Conservation (phyloP, 2,888 invertebrate genomes). For the Coleophora flavipennella region DNA sequence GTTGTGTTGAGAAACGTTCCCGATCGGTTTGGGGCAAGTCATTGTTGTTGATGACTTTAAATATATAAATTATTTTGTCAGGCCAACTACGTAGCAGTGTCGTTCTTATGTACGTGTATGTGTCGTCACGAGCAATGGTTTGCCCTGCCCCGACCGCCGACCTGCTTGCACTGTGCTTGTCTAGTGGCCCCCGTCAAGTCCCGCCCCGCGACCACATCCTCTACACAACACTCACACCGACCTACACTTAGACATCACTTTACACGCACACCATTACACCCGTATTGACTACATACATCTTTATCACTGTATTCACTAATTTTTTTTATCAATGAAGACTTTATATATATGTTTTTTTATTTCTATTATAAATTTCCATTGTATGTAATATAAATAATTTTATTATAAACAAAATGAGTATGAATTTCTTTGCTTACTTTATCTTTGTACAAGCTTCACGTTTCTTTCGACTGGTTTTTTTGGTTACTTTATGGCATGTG, state of each 20-base stretch:
- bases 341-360: no score
- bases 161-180: constrained; percentile 30
- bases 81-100: no score
- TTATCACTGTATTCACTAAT: constrained; percentile 6
- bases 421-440: constrained; percentile 16
- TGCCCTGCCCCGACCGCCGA: constrained; percentile 24
- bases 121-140: constrained; percentile 21
- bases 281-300: background rate
- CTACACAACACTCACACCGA: constrained; percentile 21
- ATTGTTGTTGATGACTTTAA: constrained; percentile 10
- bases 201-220: constrained; percentile 1
- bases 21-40: constrained; percentile 37
- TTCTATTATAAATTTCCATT: no score
- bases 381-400: no score
- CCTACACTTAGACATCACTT: constrained; percentile 23
- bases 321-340: background rate
- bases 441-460: background rate
- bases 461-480: constrained; percentile 18
- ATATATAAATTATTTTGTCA: no score
- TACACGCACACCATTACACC: constrained; percentile 18
- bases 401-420: no score
- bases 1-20: constrained; percentile 29
- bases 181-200: constrained; percentile 20
- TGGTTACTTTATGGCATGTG: constrained; percentile 13
- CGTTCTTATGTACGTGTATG: constrained; percentile 14